These are phyloP conservation scores for Gallinago paraguaiae DNA, from an alignment of 2,113 vertebrate species.

Conservation along the genomic window DNA sequence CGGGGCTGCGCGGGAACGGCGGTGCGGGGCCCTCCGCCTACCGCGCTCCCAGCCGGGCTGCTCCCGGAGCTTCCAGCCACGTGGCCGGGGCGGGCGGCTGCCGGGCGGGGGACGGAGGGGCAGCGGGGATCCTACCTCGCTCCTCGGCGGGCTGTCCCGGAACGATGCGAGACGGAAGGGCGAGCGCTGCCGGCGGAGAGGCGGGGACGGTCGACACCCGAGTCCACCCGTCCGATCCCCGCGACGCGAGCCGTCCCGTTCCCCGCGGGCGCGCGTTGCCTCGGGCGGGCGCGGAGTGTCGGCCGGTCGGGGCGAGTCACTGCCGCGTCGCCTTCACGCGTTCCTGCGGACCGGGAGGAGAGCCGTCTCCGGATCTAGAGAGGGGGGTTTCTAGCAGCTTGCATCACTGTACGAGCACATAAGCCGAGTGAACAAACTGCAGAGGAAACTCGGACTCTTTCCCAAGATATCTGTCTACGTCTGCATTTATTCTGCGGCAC, in stretches of 20 bases:
- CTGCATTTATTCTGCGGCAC: neutral
- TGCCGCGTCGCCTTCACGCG: fast-evolving
- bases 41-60: neutral
- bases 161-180: neutral
- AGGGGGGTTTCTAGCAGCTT: neutral
- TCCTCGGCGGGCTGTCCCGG: neutral
- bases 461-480: neutral
- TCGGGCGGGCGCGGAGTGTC: no score
- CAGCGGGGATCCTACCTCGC: neutral
- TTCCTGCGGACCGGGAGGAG: fast-evolving
- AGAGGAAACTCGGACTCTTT: neutral
- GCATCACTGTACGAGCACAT: fast-evolving
- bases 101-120: neutral
- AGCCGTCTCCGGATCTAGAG: neutral
- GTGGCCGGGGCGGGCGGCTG: neutral
- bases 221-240: neutral
- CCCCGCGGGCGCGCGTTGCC: neutral
- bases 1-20: neutral
- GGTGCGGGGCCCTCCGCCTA: neutral
- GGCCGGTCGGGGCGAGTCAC: neutral
- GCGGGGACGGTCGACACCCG: neutral
- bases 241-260: neutral
- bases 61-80: neutral
- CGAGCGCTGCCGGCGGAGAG: no score
- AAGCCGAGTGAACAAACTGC: neutral